Conservation (phyloP, 2,797 vertebrate genomes). For the Poecilia velifera region DNA sequence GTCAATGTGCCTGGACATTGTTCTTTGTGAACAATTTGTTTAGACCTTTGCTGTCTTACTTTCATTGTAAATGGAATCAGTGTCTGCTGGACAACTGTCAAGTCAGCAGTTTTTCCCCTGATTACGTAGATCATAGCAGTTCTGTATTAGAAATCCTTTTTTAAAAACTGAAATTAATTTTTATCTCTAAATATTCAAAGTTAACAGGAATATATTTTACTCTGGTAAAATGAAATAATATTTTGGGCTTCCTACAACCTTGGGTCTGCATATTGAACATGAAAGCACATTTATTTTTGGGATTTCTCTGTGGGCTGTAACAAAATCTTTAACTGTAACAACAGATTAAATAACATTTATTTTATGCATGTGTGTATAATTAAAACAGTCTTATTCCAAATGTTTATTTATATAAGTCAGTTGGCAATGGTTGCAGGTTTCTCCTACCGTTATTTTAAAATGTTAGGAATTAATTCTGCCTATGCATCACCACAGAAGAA, state of each 20-base stretch:
- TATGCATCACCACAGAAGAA: neutral
- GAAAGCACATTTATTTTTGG: neutral
- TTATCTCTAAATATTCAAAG: too few relatives aligned
- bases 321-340: neutral
- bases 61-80: neutral
- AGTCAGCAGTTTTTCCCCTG: neutral
- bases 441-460: neutral
- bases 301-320: neutral
- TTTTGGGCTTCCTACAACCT: too few relatives aligned
- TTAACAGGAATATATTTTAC: too few relatives aligned
- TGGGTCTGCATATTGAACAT: too few relatives aligned
- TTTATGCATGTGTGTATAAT: neutral
- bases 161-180: too few relatives aligned
- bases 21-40: neutral
- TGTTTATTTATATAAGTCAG: neutral
- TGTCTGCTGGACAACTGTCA: neutral
- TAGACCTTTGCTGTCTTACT: neutral
- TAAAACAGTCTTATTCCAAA: neutral
- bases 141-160: neutral
- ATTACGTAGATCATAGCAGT: neutral
- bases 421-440: neutral
- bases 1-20: too few relatives aligned
- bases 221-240: too few relatives aligned
- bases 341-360: neutral
- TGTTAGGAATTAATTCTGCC: neutral